Percentiles rank a stretch among this genome's conserved stretches.
phyloP scores from a whole-genome alignment of 2,113 vertebrate genomes.

The Equus quagga region DNA sequence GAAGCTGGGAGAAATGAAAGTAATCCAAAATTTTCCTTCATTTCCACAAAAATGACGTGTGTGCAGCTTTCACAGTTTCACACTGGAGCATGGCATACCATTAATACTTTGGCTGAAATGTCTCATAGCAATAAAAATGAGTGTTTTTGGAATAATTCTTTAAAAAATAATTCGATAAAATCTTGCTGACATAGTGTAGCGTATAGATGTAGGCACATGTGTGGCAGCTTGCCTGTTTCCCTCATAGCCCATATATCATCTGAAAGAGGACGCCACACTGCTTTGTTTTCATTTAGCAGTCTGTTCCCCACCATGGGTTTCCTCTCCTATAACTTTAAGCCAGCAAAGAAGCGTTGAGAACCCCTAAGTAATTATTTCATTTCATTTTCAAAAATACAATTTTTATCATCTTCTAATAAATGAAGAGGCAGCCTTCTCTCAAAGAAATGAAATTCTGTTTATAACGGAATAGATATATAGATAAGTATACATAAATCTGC shows the following conservation, averaged over 20 bases:
- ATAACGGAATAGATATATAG: neutral
- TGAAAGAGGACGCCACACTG: neutral
- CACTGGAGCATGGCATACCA: neutral
- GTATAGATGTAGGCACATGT: neutral
- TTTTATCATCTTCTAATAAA: slow-evolving; percentile 35
- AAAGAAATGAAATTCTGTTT: slow-evolving; percentile 30
- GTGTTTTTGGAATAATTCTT: slow-evolving; percentile 22
- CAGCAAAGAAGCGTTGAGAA: neutral
- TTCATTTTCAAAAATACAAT: slow-evolving; percentile 17
- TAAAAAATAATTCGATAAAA: neutral
- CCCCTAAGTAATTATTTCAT: neutral
- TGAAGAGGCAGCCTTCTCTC: neutral
- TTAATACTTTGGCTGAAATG: slow-evolving; percentile 48
- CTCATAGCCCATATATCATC: neutral
- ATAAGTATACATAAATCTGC: neutral
- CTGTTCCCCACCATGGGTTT: neutral
- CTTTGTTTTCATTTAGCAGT: neutral
- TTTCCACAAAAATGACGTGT: neutral
- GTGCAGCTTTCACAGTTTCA: neutral
- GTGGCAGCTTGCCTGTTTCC: neutral
- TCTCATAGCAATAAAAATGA: neutral
- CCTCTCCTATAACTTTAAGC: neutral
- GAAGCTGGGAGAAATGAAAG: slow-evolving; percentile 54
- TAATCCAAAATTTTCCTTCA: slow-evolving; percentile 67
- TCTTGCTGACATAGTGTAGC: neutral